Evolutionary conservation across 1,140 invertebrate species (phyloP), one percentile per base, ranked within the genome.

Genomic region (Diprion similis): DNA sequence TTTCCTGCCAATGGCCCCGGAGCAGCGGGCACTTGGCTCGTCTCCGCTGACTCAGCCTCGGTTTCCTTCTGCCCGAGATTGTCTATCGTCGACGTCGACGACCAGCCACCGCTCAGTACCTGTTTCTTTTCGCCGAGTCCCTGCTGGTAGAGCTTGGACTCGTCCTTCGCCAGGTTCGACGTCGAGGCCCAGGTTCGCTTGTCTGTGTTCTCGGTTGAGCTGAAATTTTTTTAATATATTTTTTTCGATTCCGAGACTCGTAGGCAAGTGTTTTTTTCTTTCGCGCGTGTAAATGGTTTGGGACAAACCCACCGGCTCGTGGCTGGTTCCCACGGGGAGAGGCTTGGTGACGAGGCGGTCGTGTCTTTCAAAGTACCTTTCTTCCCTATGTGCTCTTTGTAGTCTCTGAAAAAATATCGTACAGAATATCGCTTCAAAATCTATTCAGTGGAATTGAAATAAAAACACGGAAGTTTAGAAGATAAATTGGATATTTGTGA

Each of bases 341-440:
- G 89, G 85, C 90, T 93, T 10, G 94, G 94, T 13, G 94, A 92
- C 48, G 95, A 95, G 46, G 92, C 91, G 65, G 94, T 93, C 66
- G 92, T 90, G 75, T 94, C 93, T 80, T 95, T 90, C 76, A 76
- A 89, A 88, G 70, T 92, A 90, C 81, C 91, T 91, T 82, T 92
- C 91, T 86, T 83, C 64, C 91, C 92, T 15, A 93, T 94, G 87
- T 96, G 95, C 81, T 97, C 95, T 86, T 96, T 97, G 87, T 97
- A 97, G 83, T 97, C 96, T 80, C 92, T 93, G 78, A 70, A 83
- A 85, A 73, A 75, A 72, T 75, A 77, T 77, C 24, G 24, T 37
- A 6, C 6, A 37, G 24, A 37, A 0, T 37, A 37, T 48, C 66
- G 66, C 24, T 46, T 17, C 46, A 13, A 71, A 65, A 73, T 72